Conservation (phyloP, 1,140 invertebrate species). For the Drosophila sucinea region DNA sequence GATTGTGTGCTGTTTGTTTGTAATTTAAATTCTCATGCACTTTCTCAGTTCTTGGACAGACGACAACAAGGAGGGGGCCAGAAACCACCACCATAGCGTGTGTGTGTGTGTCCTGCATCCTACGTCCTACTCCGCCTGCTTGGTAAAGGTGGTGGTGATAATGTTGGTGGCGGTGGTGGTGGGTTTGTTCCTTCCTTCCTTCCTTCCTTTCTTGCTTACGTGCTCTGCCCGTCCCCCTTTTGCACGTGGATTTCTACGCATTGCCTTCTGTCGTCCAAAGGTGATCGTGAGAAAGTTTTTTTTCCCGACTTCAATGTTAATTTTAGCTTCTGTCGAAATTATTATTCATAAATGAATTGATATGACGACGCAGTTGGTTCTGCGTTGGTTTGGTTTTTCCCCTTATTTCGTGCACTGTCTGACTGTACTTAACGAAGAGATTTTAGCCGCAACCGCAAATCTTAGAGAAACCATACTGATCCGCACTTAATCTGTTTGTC, state of each 20-base stretch:
- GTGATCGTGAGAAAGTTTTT: constrained; percentile 83
- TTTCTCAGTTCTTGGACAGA: constrained; percentile 28
- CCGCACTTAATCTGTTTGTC: constrained; percentile 50
- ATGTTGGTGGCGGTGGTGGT: constrained; percentile 33
- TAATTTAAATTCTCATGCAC: constrained; percentile 80
- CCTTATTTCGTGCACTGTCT: neutral
- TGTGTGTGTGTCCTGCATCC: constrained; percentile 45
- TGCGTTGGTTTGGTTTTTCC: constrained; percentile 4
- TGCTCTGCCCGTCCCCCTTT: constrained; percentile 73
- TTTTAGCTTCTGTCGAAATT: constrained; percentile 72
- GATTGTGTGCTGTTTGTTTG: constrained; percentile 71
- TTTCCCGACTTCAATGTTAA: constrained; percentile 73
- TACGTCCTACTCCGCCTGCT: constrained; percentile 70
- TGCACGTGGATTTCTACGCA: constrained; percentile 78
- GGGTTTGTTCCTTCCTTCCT: constrained; percentile 64
- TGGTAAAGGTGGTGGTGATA: constrained; percentile 33
- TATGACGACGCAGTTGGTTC: constrained; percentile 57
- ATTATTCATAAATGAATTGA: constrained; percentile 77
- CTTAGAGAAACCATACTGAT: constrained; percentile 51
- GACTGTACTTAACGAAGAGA: constrained; percentile 65
- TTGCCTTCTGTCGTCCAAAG: constrained; percentile 61
- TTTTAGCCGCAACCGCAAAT: constrained; percentile 60
- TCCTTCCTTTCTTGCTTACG: constrained; percentile 28
- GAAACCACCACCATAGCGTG: constrained; percentile 37
- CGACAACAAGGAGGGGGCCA: constrained; percentile 44